A percentile compares a stretch with the other conserved stretches of the same genome.
phyloP scores from a whole-genome alignment of 2,113 vertebrate species.

The Dissostichus mawsoni region DNA sequence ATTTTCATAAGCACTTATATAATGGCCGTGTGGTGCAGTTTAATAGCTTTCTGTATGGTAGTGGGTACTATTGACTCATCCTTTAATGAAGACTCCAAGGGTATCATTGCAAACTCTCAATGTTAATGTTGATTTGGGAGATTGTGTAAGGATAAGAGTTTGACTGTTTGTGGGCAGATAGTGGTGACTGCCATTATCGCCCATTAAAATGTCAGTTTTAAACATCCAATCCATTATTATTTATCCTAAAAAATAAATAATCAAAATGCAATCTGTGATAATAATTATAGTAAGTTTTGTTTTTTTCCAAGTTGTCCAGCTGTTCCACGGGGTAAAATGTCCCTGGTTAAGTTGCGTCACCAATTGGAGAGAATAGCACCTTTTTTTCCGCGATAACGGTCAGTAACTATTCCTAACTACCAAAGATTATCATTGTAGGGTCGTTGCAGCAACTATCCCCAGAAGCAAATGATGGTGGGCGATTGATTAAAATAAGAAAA shows the following conservation, averaged over 20 bases:
- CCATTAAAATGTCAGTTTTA: slow-evolving; percentile 7
- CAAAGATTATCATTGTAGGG: too few species aligned
- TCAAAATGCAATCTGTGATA: too few species aligned
- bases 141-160: not conserved
- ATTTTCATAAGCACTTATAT: slow-evolving; percentile 3
- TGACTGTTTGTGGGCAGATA: not conserved
- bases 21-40: not conserved
- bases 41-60: not conserved
- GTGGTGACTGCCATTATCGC: not conserved
- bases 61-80: slow-evolving; percentile 2
- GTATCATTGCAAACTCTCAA: not conserved
- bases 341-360: too few species aligned
- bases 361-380: too few species aligned
- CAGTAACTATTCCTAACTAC: too few species aligned
- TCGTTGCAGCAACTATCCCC: too few species aligned
- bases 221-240: not conserved
- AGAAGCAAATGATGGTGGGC: too few species aligned
- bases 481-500: too few species aligned
- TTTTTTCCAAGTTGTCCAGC: too few species aligned
- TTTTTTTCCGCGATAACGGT: not conserved
- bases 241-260: not conserved
- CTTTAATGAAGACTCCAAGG: not conserved
- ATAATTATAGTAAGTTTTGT: too few species aligned
- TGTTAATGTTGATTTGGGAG: not conserved
- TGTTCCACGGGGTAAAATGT: too few species aligned